Base-by-base conservation (phyloP, 2,797 vertebrate species). In the Salarias fasciatus region DNA sequence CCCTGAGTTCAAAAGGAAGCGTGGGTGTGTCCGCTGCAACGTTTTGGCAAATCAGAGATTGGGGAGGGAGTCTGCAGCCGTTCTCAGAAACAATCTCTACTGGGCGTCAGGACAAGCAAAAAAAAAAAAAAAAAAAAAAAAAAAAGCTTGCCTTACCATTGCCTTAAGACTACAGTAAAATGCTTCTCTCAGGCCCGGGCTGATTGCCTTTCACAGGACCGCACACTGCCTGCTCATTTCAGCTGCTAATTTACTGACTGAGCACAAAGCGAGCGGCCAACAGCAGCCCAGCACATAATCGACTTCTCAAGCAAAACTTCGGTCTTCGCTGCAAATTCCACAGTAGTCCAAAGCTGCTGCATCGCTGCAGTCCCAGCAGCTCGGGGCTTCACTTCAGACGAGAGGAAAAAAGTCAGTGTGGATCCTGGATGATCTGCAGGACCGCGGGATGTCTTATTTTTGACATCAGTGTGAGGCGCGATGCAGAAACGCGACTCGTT, bases 201-300 rank as follows among this genome's bases (percentile, higher is more conserved):
- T 24, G 18, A 24, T 24, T 24, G 18, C 18, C 18, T 50, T 43
- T 11, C 55, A 12, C 49, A 36, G 37, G 24, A 24, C 18, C 48
- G 14, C 12, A 55, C 30, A 40, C 6, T 30, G 11, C 50, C 28
- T 35, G 14, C 8, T 31, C 18, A 44, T 45, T 8, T 44, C 5
- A 57, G 35, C 30, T 10, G 18, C 6, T 46, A 31, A 58, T 53
- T 46, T 67, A 29, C 13, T 47, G 33, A 35, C 30, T 51, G 35
- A 51, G 53, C 54, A 35, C 7, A 0, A 41, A 2, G 14, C n/a
- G 30, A 33, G 37, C 24, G 11, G 10, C 8, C 4, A 3, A 24
- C 24, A 24, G 18, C 18, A 24, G 2, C 3, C 3, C 18, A 24
- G 18, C 2, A 24, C 3, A 24, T 24, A n/a, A n/a, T 24, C 18